Evolutionary conservation across 2,797 vertebrate genomes (phyloP).

Genomic region (Distichodus sexfasciatus): DNA sequence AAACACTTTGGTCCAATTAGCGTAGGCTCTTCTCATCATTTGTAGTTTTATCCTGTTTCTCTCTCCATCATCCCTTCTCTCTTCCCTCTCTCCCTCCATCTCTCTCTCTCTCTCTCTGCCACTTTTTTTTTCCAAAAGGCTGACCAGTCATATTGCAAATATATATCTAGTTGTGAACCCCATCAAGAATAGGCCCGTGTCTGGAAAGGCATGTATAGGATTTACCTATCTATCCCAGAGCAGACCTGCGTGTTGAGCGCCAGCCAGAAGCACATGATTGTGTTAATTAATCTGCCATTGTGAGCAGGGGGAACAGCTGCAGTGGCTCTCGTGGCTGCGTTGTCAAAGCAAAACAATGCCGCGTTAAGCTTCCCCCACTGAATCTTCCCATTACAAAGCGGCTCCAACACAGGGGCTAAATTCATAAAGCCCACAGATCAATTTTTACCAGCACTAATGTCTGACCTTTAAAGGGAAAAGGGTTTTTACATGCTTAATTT

Average conservation of each 20-base stretch:
- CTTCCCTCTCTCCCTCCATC: conserved; percentile 13
- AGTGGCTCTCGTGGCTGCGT: conserved; percentile 92
- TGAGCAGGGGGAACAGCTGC: conserved; percentile 98
- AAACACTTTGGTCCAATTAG: conserved; percentile 78
- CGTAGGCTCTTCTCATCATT: conserved; percentile 46
- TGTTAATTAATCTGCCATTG: conserved; percentile 99
- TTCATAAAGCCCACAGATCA: conserved; percentile 95
- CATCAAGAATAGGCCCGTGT: conserved; percentile 87
- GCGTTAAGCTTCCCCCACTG: conserved; percentile 95
- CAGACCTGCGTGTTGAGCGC: conserved; percentile 98
- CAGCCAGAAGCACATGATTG: conserved; percentile 98
- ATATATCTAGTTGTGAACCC: conserved; percentile 83
- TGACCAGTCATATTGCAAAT: conserved; percentile 86
- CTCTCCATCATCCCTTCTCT: conserved; percentile 13
- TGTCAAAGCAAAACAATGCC: conserved; percentile 99
- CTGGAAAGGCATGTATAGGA: conserved; percentile 94
- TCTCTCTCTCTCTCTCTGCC: conserved; percentile 36
- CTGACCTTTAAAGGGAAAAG: conserved; percentile 94
- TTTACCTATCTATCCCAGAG: conserved; percentile 99
- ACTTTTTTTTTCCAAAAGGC: conserved; percentile 65
- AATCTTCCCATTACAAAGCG: conserved; percentile 97
- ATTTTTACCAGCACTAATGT: conserved; percentile 95
- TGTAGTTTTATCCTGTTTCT: conserved; percentile 36
- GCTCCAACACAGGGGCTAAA: conserved; percentile 92
- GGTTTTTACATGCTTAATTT: conserved; percentile 87